Base-by-base conservation (phyloP, 1,140 invertebrate genomes). In the Monomorium pharaonis region DNA sequence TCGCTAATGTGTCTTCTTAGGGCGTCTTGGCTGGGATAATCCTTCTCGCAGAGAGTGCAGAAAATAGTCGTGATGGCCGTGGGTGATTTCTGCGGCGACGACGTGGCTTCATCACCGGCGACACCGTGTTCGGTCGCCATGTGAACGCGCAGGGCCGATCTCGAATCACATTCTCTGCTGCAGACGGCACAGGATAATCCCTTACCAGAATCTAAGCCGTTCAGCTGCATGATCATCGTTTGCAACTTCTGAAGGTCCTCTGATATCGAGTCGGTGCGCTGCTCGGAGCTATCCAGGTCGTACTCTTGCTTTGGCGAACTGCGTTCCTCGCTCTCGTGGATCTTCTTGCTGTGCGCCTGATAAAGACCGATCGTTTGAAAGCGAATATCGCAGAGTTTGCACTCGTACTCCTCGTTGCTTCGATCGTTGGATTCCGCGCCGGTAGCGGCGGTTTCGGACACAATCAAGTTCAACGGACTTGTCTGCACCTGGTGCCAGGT, bases 191-290 rank as follows among this genome's bases (percentile, higher is more conserved):
- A 97, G 6, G 95, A 95, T 0, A 95, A 92, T 96, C 97, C 93
- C 93, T 94, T 95, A 0, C 18, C 33, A 0, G 95, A 96, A 85
- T 97, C 97, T 44, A 97, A 94, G 76, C 97, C 97, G 92, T 98
- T 98, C 65, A 99, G 93, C 94, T 99, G 98, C 67, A 98, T 96
- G 87, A 99, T 98, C 98, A 99, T 99, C 0, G 97, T 97, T 93
- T 99, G 98, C 24, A 99, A 94, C 92, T 98, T 98, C 88, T 98
- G 97, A 6, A 99, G 94, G 90, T 98, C 98, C 92, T 98, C 97
- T 49, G 96, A 97, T 12, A 97, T 97, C 0, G 96, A 96, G 47
- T 97, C 97, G 0, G 95, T 92, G 44, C 91, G 93, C n/a, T 89
- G 94, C 81, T 84, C 92, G 27, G 54, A 69, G 62, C 56, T 88